Conservation (phyloP, 2,113 vertebrate genomes). For the Numenius arquata region DNA sequence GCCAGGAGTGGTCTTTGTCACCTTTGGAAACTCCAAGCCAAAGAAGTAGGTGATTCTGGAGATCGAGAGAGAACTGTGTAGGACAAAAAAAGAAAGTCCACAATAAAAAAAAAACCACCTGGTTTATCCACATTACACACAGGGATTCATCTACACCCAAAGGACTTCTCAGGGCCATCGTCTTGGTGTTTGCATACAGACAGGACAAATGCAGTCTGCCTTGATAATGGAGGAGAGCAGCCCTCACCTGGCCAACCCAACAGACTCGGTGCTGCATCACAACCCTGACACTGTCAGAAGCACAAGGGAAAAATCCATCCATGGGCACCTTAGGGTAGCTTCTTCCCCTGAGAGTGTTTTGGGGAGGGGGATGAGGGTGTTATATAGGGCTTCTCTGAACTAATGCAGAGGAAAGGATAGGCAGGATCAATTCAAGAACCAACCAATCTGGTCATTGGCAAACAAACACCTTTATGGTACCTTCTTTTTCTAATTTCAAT, state of each 20-base stretch:
- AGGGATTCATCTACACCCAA: background rate
- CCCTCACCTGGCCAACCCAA: background rate
- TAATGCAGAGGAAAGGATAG: background rate
- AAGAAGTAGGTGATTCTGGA: background rate
- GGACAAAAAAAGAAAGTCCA: background rate
- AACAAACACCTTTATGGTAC: background rate
- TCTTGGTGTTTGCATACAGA: background rate
- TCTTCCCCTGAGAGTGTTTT: background rate
- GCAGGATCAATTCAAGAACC: background rate
- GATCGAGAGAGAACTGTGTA: background rate
- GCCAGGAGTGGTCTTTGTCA: constrained; percentile 76
- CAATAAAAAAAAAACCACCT: background rate
- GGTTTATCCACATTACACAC: background rate
- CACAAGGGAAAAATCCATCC: constrained; percentile 53
- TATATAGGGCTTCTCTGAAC: background rate
- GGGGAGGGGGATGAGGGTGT: fast-evolving
- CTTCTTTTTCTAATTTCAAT: background rate
- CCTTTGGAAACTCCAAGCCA: constrained; percentile 71
- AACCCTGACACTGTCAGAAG: background rate
- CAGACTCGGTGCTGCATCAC: background rate
- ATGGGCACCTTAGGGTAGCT: background rate
- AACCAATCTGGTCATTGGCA: background rate
- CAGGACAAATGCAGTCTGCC: background rate
- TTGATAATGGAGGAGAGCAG: background rate
- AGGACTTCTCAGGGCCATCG: background rate